Conservation (phyloP, 2,113 vertebrate genomes). For the Nycticorax nycticorax region DNA sequence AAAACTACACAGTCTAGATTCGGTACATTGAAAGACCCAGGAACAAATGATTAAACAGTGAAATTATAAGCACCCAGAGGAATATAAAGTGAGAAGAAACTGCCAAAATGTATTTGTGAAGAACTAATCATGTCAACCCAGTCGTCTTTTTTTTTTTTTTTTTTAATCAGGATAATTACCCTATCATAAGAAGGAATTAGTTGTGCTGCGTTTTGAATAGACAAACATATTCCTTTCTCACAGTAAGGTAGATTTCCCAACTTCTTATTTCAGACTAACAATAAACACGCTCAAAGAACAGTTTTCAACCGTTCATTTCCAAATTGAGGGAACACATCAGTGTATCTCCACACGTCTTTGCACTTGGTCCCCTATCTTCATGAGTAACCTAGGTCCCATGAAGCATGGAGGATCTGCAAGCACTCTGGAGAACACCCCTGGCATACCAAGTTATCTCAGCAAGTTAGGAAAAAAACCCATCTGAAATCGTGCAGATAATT, state of each 20-base stretch:
- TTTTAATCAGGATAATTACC: not conserved
- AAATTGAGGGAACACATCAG: not conserved
- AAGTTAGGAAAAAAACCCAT: rapidly evolving
- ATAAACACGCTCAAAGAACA: not conserved
- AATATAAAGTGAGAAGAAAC: not conserved
- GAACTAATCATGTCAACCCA: not conserved
- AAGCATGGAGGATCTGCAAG: not conserved
- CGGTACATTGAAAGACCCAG: not conserved
- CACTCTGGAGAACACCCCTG: not conserved
- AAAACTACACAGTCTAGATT: not conserved
- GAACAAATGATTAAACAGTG: not conserved
- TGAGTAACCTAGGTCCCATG: not conserved
- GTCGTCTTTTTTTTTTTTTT: too few relatives aligned
- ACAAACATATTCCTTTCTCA: not conserved
- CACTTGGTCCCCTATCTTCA: not conserved
- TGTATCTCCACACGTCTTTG: not conserved
- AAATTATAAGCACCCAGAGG: not conserved
- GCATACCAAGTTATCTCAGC: not conserved
- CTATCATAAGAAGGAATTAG: not conserved
- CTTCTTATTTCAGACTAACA: not conserved
- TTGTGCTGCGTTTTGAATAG: not conserved
- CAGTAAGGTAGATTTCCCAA: not conserved
- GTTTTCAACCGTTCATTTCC: not conserved
- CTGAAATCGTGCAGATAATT: not conserved
- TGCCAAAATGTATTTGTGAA: not conserved